phyloP scores from a whole-genome alignment of 1,140 invertebrate species.

The Leptinotarsa lineolata region DNA sequence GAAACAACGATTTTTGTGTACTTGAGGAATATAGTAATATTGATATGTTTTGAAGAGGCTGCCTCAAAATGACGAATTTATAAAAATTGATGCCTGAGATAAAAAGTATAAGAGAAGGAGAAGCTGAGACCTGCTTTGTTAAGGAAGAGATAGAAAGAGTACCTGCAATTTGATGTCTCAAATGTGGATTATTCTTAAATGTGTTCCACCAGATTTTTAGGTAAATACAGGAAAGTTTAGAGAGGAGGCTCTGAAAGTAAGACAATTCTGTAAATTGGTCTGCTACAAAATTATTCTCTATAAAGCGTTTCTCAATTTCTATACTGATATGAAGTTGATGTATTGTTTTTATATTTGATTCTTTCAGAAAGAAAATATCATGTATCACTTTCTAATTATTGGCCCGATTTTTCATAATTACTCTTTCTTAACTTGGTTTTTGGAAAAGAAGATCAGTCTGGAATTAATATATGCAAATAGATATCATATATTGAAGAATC shows the following conservation, averaged over 20 bases:
- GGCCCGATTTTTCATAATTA: no score
- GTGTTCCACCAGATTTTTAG: neutral
- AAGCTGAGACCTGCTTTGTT: neutral
- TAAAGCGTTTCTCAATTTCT: neutral
- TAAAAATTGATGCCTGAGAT: neutral
- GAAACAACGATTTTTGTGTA: constrained; percentile 1
- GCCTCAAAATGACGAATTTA: neutral
- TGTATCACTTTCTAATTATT: neutral
- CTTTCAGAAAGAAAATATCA: neutral
- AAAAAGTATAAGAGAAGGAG: neutral
- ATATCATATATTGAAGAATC: no score
- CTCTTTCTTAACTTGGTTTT: neutral
- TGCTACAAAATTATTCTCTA: neutral
- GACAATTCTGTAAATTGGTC: neutral
- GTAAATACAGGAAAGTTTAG: neutral
- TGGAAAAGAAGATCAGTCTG: neutral
- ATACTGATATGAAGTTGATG: neutral
- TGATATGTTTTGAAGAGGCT: neutral
- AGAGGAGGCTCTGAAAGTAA: neutral
- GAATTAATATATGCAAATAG: no score
- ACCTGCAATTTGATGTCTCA: neutral
- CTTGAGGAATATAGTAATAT: neutral
- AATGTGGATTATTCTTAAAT: neutral
- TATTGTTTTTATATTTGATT: neutral
- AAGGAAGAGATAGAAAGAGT: neutral